A percentile compares a stretch with the other conserved stretches of the same genome.
Evolutionary conservation across 1,140 invertebrate genomes (phyloP).

Genomic region (Bombus pascuorum): DNA sequence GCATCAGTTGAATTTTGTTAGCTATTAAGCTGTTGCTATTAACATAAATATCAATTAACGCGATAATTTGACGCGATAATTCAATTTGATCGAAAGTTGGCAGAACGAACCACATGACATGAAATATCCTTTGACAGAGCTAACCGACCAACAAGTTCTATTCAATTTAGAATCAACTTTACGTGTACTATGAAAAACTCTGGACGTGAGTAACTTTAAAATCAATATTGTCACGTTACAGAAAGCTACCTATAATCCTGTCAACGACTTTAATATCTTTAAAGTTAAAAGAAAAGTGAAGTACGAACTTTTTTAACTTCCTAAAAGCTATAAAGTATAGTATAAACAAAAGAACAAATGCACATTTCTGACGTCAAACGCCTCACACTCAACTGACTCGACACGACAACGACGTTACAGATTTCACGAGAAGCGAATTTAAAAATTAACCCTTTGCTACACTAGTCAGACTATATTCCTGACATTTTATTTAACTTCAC

Average conservation of each 20-base stretch:
- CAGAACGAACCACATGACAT: not conserved
- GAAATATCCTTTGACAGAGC: not conserved
- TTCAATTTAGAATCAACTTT: conserved; percentile 7
- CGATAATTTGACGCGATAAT: not conserved
- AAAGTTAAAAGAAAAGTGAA: too few relatives aligned
- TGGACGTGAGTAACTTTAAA: conserved; percentile 9
- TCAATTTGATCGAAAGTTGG: not conserved
- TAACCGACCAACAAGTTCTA: not conserved
- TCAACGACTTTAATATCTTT: conserved; percentile 1
- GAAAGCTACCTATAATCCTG: not conserved
- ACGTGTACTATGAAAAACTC: not conserved
- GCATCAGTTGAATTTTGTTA: not conserved
- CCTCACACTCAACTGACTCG: too few relatives aligned
- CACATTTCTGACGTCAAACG: not conserved
- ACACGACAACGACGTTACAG: not conserved
- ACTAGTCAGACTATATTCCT: not conserved
- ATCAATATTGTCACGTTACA: not conserved
- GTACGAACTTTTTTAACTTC: not conserved
- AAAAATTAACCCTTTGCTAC: not conserved
- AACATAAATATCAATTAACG: not conserved
- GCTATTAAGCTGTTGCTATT: not conserved
- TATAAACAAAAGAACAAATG: not conserved
- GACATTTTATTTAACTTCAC: not conserved
- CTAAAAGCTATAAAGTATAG: not conserved
- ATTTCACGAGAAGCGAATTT: too few relatives aligned